Evolutionary conservation across 2,888 invertebrate species (phyloP).

Genomic region (Cryptocephalus moraei): DNA sequence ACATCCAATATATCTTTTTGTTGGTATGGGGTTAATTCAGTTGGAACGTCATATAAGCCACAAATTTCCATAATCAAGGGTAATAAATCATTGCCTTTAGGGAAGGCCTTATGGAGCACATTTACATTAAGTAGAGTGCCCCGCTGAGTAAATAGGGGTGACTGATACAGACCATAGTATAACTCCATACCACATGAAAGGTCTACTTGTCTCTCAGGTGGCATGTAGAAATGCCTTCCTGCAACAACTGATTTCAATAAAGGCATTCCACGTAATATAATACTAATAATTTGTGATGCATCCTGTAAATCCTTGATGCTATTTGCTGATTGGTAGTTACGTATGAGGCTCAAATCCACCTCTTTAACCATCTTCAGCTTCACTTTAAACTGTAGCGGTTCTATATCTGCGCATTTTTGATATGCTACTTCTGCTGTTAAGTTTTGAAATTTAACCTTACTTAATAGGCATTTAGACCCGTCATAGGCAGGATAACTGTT

Average conservation of each 20-base stretch:
- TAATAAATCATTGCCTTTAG: not conserved
- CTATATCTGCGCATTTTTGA: no score
- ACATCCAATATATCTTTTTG: not conserved
- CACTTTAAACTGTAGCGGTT: no score
- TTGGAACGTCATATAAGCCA: not conserved
- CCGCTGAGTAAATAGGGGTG: not conserved
- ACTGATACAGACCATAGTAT: not conserved
- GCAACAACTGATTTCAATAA: not conserved
- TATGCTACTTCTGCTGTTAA: no score
- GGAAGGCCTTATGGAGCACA: not conserved
- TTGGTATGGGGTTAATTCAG: not conserved
- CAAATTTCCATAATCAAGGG: not conserved
- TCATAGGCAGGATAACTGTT: not conserved
- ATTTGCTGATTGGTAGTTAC: no score
- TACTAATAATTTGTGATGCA: not conserved
- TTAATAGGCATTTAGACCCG: not conserved
- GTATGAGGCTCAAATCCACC: no score
- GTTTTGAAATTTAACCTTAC: no score
- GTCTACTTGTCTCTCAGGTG: not conserved
- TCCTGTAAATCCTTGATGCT: not conserved
- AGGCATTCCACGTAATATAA: not conserved
- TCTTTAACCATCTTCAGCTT: no score
- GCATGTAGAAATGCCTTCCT: not conserved
- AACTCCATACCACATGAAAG: not conserved
- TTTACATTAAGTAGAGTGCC: not conserved